phyloP scores from a whole-genome alignment of 2,797 vertebrate genomes.

The Takifugu ocellatus region DNA sequence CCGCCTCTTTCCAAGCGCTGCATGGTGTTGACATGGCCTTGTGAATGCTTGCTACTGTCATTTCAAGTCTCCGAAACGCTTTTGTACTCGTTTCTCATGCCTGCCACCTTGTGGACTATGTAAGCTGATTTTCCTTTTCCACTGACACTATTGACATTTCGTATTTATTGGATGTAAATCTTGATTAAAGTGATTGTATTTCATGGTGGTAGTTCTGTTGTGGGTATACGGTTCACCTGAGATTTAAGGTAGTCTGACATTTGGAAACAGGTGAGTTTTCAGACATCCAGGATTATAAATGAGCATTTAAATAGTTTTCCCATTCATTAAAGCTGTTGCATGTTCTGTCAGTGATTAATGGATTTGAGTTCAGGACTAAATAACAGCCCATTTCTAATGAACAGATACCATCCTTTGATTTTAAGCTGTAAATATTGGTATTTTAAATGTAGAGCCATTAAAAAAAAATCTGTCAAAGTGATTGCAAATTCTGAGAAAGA shows the following conservation, averaged over 20 bases:
- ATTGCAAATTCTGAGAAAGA: no score
- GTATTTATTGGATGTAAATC: slow-evolving; percentile 58
- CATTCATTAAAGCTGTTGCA: no score
- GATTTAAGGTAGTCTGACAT: slow-evolving; percentile 7
- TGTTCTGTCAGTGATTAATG: no score
- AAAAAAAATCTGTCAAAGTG: no score
- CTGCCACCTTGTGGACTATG: slow-evolving; percentile 48
- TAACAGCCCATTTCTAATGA: no score
- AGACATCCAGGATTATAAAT: not conserved
- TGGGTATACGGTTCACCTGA: slow-evolving; percentile 10
- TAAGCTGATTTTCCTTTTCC: slow-evolving; percentile 45
- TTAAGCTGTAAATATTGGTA: no score
- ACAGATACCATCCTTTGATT: no score
- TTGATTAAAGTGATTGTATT: slow-evolving; percentile 67
- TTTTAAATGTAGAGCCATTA: no score
- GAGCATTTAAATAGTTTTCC: slow-evolving; percentile 5
- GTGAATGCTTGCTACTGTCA: slow-evolving; percentile 62
- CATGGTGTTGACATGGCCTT: slow-evolving; percentile 67
- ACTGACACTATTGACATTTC: slow-evolving; percentile 54
- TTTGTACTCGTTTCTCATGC: slow-evolving; percentile 49
- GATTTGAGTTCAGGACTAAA: no score
- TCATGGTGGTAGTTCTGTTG: slow-evolving; percentile 42
- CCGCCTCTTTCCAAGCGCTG: slow-evolving; percentile 56
- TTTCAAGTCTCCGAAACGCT: slow-evolving; percentile 53
- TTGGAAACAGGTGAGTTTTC: slow-evolving; percentile 47